Conservation (phyloP, 2,888 invertebrate genomes). For the Meteorus cinctellus region DNA sequence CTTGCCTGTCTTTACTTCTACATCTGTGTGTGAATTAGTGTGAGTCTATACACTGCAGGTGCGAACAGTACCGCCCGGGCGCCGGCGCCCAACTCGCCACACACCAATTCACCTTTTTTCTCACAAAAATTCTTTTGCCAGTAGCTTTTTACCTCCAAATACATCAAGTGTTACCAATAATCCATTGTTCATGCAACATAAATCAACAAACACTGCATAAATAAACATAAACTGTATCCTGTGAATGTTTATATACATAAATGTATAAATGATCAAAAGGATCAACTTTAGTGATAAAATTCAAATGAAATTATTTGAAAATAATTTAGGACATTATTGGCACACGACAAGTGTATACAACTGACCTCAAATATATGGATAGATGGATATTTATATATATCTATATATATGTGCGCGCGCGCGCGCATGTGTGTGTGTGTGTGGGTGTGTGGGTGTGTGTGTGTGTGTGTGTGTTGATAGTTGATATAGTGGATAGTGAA, state of each 20-base stretch:
- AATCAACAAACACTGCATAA: not conserved
- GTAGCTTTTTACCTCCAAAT: not conserved
- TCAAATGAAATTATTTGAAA: not conserved
- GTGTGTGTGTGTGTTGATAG: not conserved
- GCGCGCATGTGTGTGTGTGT: not conserved
- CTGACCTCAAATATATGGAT: not conserved
- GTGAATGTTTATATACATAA: not conserved
- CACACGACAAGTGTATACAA: conserved; percentile 5
- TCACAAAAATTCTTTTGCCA: conserved; percentile 41
- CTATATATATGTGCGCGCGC: too few species aligned
- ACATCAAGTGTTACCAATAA: not conserved
- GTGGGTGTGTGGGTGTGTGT: not conserved
- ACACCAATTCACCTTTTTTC: conserved; percentile 28
- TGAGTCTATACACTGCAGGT: conserved; percentile 35
- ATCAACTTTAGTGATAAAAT: not conserved
- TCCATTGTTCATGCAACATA: not conserved
- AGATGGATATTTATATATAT: not conserved
- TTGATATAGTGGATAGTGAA: not conserved
- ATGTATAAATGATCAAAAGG: not conserved
- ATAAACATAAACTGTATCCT: not conserved
- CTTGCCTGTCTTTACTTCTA: too few species aligned
- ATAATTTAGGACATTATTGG: not conserved
- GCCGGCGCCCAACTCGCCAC: conserved; percentile 34
- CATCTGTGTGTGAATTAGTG: too few species aligned
- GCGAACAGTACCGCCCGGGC: conserved; percentile 50